These are phyloP conservation scores for Orchesella cincta DNA, from an alignment of 1,140 invertebrate genomes.

Conservation along the genomic window DNA sequence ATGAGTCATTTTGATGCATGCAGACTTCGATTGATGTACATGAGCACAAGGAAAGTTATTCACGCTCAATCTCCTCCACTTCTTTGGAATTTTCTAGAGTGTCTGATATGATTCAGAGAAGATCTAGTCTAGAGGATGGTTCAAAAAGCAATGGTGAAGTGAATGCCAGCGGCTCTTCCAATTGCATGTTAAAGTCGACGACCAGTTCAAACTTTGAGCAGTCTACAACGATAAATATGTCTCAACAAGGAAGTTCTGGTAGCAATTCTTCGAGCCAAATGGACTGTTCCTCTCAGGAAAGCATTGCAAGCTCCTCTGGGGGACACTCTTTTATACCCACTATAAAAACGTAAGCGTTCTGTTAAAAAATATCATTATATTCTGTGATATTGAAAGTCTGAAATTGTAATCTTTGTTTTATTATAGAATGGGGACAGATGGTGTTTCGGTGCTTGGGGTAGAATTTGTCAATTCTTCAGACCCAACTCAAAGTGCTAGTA, in stretches of 20 bases:
- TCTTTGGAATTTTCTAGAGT: constrained; percentile 21
- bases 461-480: not conserved
- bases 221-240: too few relatives aligned
- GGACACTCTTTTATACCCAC: not conserved
- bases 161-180: too few relatives aligned
- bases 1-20: not conserved
- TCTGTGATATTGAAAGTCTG: not conserved
- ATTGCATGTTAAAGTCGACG: too few relatives aligned
- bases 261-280: too few relatives aligned
- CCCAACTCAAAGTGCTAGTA: not conserved
- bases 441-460: constrained; percentile 4
- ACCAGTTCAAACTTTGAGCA: too few relatives aligned
- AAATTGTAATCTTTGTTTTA: not conserved
- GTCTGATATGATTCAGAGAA: constrained; percentile 10
- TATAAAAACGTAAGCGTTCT: constrained; percentile 9
- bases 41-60: not conserved
- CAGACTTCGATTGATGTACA: not conserved
- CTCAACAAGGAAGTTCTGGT: too few relatives aligned
- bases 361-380: not conserved
- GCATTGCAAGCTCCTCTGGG: not conserved
- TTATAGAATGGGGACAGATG: not conserved
- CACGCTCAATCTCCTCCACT: not conserved
- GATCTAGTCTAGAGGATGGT: not conserved
- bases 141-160: not conserved
- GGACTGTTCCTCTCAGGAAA: not conserved